Evolutionary conservation across 2,113 vertebrate species (phyloP), one percentile per base, ranked within the genome.

Genomic region (Poeciliopsis prolifica): DNA sequence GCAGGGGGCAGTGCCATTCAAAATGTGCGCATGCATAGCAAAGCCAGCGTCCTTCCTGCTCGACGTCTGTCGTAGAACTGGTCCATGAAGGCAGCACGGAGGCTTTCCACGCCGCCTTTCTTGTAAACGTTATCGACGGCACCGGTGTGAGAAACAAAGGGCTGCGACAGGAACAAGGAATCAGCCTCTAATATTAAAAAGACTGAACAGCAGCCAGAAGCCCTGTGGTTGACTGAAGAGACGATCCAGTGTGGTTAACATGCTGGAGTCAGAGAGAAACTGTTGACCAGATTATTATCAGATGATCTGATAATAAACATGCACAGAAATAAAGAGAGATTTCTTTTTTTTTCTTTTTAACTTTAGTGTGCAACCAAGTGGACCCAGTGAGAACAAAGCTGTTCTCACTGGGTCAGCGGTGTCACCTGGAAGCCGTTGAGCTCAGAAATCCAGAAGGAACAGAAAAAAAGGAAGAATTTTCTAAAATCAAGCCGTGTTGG

Each of bases 131-230:
- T 29, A 22, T 33, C 2, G 51, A 58, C 65, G 73, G 68, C 86
- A 82, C 79, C 64, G 12, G 61, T 6, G 68, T 33, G 26, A 66
- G 66, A 10, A 71, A 83, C 11, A 37, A 5, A 60, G 33, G 61
- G 51, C 65, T 19, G 68, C 61, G 65, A 78, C 35, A 12, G 19
- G 13, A 70, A 80, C 69, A 66, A 68, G 22, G 48, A 19, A 29
- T 42, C 69, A 6, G 77, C 66, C 60, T 51, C 60, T 80, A 84
- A 68, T 13, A 75, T 80, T 48, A 78, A 83, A 88, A 74, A 13
- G n/a, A 60, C 4, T 29, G 58, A 73, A 19, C 37, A 69, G 61
- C 76, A 82, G 80, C 37, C 1, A 1, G 72, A 77, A 88, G 75
- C 74, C 78, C 81, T 77, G 54, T 44, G 13, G 35, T 14, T 72